phyloP scores from a whole-genome alignment of 30 jellyfish, hydroid and myxozoan genomes.

The Aurelia sp. region DNA sequence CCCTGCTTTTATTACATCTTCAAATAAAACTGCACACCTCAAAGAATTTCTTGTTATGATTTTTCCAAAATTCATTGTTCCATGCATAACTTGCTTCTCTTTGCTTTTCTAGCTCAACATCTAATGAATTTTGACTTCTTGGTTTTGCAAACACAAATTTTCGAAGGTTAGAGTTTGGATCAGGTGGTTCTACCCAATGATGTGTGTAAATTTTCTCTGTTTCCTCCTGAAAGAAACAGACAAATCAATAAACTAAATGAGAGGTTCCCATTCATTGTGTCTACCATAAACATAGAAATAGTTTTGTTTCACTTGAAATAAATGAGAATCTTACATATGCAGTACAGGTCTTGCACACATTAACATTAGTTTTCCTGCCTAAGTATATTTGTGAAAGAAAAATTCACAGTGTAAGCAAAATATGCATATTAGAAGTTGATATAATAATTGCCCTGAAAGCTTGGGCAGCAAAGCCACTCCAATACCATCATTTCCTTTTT shows the following conservation, averaged over 20 bases:
- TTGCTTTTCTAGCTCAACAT: conserved; percentile 18
- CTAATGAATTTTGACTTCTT: conserved; percentile 22
- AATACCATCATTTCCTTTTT: too few species aligned
- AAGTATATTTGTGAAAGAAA: too few species aligned
- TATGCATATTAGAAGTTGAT: too few species aligned
- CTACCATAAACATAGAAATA: too few species aligned
- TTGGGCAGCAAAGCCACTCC: too few species aligned
- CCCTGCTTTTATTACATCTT: background rate
- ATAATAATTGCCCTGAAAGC: too few species aligned
- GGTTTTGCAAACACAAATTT: conserved; percentile 26
- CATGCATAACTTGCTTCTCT: conserved; percentile 42
- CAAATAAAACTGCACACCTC: conserved; percentile 21
- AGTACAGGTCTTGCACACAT: too few species aligned
- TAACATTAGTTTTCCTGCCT: too few species aligned
- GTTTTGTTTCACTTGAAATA: too few species aligned
- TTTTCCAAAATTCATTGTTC: conserved; percentile 81
- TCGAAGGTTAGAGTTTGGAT: conserved; percentile 78
- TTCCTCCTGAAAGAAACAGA: background rate
- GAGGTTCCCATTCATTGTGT: too few species aligned
- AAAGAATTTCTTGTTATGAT: conserved; percentile 65
- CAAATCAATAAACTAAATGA: background rate
- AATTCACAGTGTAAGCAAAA: too few species aligned
- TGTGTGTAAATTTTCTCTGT: conserved; percentile 30
- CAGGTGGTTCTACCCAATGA: conserved; percentile 75
- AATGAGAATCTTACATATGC: too few species aligned